Evolutionary conservation across 2,113 vertebrate species (phyloP).

Genomic region (Rutilus rutilus): DNA sequence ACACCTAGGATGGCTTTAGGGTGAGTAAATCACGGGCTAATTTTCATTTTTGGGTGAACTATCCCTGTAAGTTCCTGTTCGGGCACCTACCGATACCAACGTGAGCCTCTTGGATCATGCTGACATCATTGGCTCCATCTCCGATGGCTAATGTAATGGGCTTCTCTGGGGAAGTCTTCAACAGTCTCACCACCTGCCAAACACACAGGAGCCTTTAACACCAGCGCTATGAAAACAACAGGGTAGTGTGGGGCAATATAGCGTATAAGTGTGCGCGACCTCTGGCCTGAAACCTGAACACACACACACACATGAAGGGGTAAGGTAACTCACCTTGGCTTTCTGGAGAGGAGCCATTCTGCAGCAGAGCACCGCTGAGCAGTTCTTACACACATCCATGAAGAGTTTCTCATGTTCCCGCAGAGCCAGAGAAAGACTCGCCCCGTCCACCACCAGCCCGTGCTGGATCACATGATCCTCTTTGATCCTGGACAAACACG

Average conservation of each 20-base stretch:
- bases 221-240: neutral
- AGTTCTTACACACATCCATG: conserved; percentile 96
- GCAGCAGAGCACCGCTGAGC: conserved; percentile 94
- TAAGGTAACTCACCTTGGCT: conserved; percentile 84
- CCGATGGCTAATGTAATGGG: conserved; percentile 94
- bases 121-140: conserved; percentile 97
- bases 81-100: conserved; percentile 90
- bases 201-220: conserved; percentile 23
- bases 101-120: conserved; percentile 98
- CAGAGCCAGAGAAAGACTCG: conserved; percentile 93
- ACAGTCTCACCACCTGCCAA: conserved; percentile 88
- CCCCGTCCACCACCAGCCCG: conserved; percentile 94
- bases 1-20: no score
- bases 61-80: neutral
- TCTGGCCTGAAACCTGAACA: neutral
- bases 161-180: conserved; percentile 95
- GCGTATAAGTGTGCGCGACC: neutral
- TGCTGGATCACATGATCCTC: conserved; percentile 97
- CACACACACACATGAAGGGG: neutral
- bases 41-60: no score
- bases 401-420: conserved; percentile 96
- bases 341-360: conserved; percentile 98
- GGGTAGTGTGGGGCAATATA: conserved; percentile 11
- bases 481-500: conserved; percentile 79
- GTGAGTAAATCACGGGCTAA: no score